Conservation (phyloP, 2,888 invertebrate genomes). For the Rhagonycha fulva region DNA sequence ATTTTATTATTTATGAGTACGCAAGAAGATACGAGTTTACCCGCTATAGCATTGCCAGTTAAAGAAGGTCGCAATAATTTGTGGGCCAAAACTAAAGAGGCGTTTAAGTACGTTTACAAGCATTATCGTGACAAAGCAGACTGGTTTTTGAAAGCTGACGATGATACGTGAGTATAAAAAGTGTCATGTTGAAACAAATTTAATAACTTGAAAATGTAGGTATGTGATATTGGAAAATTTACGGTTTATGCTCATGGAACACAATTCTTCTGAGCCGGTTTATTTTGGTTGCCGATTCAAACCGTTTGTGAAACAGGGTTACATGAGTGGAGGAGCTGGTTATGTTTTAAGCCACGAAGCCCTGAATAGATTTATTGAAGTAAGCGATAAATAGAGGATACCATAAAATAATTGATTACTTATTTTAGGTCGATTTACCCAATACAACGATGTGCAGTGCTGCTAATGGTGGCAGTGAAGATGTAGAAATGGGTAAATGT, state of each 20-base stretch:
- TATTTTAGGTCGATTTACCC: constrained; percentile 63
- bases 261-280: constrained; percentile 73
- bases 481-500: constrained; percentile 91
- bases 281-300: constrained; percentile 93
- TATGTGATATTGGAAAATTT: constrained; percentile 96
- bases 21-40: constrained; percentile 71
- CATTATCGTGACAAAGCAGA: constrained; percentile 85
- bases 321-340: constrained; percentile 93
- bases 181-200: neutral
- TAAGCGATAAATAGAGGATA: constrained; percentile 24
- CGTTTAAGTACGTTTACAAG: constrained; percentile 86
- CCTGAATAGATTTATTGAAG: constrained; percentile 74
- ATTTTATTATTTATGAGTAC: constrained; percentile 87
- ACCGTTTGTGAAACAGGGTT: constrained; percentile 82
- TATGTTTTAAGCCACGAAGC: constrained; percentile 91
- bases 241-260: constrained; percentile 83
- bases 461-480: constrained; percentile 80
- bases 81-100: constrained; percentile 97
- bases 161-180: constrained; percentile 78
- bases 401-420: neutral
- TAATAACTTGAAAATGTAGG: constrained; percentile 55
- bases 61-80: constrained; percentile 88
- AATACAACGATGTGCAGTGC: constrained; percentile 69
- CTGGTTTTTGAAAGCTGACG: constrained; percentile 98
- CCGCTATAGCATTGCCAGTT: constrained; percentile 81